phyloP scores from a whole-genome alignment of 2,113 vertebrate genomes.

The Thamnaconus septentrionalis region DNA sequence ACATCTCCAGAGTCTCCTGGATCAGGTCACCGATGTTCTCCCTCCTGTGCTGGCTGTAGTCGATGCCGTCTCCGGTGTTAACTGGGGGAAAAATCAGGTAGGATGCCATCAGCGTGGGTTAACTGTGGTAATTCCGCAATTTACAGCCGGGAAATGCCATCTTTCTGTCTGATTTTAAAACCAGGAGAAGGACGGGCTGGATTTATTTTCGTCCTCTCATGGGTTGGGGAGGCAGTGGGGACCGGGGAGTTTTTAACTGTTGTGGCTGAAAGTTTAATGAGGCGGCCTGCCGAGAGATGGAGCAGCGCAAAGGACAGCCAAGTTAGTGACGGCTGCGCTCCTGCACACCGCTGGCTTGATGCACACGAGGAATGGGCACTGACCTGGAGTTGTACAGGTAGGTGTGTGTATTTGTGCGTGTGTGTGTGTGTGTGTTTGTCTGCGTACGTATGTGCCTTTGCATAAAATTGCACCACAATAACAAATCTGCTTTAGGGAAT shows the following conservation, averaged over 20 bases:
- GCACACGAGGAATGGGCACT: slow-evolving; percentile 37
- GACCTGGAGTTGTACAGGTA: slow-evolving; percentile 44
- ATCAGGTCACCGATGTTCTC: slow-evolving; percentile 91
- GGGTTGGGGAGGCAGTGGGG: slow-evolving; percentile 19
- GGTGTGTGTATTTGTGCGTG: neutral
- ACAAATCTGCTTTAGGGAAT: neutral
- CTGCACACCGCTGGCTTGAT: slow-evolving; percentile 22
- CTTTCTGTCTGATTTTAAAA: slow-evolving; percentile 59
- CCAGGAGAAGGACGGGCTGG: slow-evolving; percentile 29
- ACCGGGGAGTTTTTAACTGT: slow-evolving; percentile 51
- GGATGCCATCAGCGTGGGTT: slow-evolving; percentile 1
- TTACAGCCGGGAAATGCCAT: slow-evolving; percentile 33
- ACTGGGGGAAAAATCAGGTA: slow-evolving; percentile 67
- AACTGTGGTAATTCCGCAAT: slow-evolving; percentile 25
- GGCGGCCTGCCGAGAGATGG: slow-evolving; percentile 36
- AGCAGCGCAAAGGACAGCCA: slow-evolving; percentile 13
- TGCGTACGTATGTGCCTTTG: no score
- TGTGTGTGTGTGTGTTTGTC: no score
- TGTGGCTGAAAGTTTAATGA: slow-evolving; percentile 59
- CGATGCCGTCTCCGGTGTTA: slow-evolving; percentile 88
- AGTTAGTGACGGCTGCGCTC: slow-evolving; percentile 37
- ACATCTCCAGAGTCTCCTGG: slow-evolving; percentile 88
- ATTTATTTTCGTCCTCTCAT: slow-evolving; percentile 47
- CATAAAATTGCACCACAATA: neutral
- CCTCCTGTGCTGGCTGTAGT: slow-evolving; percentile 89